Evolutionary conservation across 2,888 invertebrate species (phyloP).

Genomic region (Trachelus troglodyta): DNA sequence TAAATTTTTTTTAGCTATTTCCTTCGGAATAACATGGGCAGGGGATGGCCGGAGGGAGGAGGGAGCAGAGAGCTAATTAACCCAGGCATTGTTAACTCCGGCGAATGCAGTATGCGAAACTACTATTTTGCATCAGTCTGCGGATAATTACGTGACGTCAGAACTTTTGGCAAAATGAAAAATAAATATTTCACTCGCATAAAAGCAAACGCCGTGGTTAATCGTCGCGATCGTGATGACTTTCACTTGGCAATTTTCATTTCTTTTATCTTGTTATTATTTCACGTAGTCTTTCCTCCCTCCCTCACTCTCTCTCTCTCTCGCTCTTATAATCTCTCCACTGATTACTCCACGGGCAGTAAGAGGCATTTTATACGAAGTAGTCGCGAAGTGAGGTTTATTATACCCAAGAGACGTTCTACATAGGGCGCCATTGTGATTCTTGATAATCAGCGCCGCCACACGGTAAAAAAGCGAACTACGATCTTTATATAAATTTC

Average conservation of each 20-base stretch:
- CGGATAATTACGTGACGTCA: background rate
- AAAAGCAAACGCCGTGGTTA: background rate
- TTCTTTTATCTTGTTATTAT: background rate
- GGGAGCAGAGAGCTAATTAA: slow-evolving; percentile 54
- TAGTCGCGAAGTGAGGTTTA: background rate
- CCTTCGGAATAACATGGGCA: slow-evolving; percentile 51
- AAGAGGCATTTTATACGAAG: background rate
- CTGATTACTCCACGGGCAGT: background rate
- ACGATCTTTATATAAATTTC: background rate
- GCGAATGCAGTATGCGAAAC: slow-evolving; percentile 42
- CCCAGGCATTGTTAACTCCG: slow-evolving; percentile 54
- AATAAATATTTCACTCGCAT: background rate
- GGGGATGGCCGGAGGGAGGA: too few species aligned
- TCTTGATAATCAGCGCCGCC: background rate
- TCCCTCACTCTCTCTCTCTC: background rate
- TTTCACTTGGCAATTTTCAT: background rate
- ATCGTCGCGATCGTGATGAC: background rate
- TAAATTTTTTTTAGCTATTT: slow-evolving; percentile 48
- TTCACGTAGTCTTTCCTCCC: background rate
- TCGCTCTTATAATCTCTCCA: background rate
- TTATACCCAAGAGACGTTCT: background rate
- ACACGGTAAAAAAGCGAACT: background rate
- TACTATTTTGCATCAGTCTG: slow-evolving; percentile 51
- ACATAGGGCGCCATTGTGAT: background rate
- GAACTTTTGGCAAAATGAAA: background rate